phyloP scores from a whole-genome alignment of 1,140 invertebrate species.

The Adelges cooleyi region DNA sequence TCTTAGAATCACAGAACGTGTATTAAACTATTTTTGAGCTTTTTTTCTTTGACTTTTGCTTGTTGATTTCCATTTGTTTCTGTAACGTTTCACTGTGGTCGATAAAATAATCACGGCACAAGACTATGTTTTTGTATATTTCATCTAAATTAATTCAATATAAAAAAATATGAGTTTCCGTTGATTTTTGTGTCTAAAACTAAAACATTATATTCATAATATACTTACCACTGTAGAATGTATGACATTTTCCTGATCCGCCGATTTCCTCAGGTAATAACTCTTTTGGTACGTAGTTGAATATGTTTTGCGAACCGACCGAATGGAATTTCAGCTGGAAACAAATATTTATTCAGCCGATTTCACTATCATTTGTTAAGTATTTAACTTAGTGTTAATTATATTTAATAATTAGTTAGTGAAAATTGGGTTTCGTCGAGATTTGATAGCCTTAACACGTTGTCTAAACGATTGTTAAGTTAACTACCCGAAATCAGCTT shows the following conservation, averaged over 20 bases:
- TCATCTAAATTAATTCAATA: constrained; percentile 1
- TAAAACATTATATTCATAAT: too few relatives aligned
- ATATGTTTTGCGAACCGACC: not conserved
- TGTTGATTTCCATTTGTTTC: not conserved
- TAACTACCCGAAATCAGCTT: too few relatives aligned
- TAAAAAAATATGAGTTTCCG: not conserved
- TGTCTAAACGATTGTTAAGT: too few relatives aligned
- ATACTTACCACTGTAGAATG: not conserved
- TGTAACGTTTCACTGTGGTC: not conserved
- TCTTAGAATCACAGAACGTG: too few relatives aligned
- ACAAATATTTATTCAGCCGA: too few relatives aligned
- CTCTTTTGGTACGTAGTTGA: not conserved
- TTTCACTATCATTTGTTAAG: too few relatives aligned
- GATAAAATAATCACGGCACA: not conserved
- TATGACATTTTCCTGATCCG: not conserved
- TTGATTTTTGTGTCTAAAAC: too few relatives aligned
- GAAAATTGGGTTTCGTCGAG: too few relatives aligned
- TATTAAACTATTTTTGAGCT: too few relatives aligned
- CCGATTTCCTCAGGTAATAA: not conserved
- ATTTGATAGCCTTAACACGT: too few relatives aligned
- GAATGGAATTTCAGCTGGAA: not conserved
- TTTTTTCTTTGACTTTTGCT: not conserved
- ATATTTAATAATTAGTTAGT: too few relatives aligned
- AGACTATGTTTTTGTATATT: not conserved
- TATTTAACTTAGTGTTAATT: too few relatives aligned